A percentile compares a stretch with the other conserved stretches of the same genome.
Conservation (phyloP, 1,140 invertebrate species). For the Euschistus heros region DNA sequence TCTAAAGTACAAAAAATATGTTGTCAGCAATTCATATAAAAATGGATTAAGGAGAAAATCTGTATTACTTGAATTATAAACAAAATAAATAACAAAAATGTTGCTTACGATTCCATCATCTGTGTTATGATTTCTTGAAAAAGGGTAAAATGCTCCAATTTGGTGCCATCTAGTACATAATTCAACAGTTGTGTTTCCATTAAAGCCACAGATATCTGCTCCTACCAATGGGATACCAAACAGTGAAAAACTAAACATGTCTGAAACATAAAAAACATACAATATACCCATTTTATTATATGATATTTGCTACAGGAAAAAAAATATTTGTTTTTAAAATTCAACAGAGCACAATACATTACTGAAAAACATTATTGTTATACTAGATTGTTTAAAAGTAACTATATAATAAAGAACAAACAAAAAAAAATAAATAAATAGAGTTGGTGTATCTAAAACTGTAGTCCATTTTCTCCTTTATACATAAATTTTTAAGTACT, state of each 20-base stretch:
- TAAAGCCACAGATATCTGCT: constrained; percentile 84
- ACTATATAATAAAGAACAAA: too few species aligned
- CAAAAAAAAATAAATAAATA: too few species aligned
- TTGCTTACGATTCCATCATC: constrained; percentile 52
- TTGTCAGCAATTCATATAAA: neutral
- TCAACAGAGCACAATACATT: too few species aligned
- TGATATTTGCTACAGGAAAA: neutral
- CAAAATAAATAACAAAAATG: neutral
- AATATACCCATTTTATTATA: neutral
- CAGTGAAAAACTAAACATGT: constrained; percentile 65
- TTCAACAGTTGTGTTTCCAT: constrained; percentile 56
- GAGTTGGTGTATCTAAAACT: too few species aligned
- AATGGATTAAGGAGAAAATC: neutral
- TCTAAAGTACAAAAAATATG: too few species aligned
- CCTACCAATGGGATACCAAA: constrained; percentile 81
- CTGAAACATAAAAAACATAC: constrained; percentile 40
- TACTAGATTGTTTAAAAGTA: too few species aligned
- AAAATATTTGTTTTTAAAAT: too few species aligned
- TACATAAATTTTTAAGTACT: too few species aligned
- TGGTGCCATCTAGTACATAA: constrained; percentile 73
- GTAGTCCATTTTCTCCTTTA: too few species aligned
- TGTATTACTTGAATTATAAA: constrained; percentile 18
- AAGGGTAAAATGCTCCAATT: constrained; percentile 78
- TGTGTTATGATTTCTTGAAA: constrained; percentile 76
- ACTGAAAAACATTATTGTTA: too few species aligned